phyloP scores from a whole-genome alignment of 2,113 vertebrate genomes.

The Varanus komodoensis region DNA sequence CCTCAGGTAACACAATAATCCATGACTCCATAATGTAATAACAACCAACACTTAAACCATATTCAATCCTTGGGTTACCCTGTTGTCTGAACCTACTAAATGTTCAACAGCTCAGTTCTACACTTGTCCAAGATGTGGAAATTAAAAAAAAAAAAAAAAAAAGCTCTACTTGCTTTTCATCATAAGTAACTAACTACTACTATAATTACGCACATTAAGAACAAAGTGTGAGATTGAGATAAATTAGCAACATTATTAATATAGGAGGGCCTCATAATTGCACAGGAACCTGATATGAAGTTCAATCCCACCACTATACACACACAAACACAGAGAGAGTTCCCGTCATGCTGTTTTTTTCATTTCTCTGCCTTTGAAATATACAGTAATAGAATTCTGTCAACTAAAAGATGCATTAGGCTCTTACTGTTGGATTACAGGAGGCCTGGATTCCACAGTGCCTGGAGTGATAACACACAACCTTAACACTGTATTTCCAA shows the following conservation, averaged over 20 bases:
- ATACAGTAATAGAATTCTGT: neutral
- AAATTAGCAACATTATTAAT: slow-evolving; percentile 22
- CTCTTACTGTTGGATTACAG: neutral
- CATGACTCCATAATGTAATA: no score
- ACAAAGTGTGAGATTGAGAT: slow-evolving; percentile 38
- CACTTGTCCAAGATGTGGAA: slow-evolving; percentile 42
- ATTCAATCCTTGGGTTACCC: no score
- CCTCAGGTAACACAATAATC: no score
- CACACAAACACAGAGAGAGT: no score
- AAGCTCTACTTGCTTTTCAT: slow-evolving; percentile 61
- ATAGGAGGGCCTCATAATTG: slow-evolving; percentile 26
- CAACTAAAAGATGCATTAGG: neutral
- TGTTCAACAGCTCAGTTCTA: slow-evolving; percentile 42
- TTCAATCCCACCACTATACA: neutral
- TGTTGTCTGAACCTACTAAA: no score
- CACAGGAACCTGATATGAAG: slow-evolving; percentile 15
- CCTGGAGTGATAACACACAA: neutral
- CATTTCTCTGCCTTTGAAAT: slow-evolving; percentile 19
- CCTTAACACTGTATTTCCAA: neutral
- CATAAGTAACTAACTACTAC: slow-evolving; percentile 41
- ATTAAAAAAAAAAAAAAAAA: slow-evolving; percentile 55
- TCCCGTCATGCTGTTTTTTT: slow-evolving; percentile 11
- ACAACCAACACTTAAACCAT: no score
- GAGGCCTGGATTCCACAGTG: neutral
- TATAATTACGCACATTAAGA: neutral